phyloP scores from a whole-genome alignment of 2,113 vertebrate species.

The Hemichromis elongatus region DNA sequence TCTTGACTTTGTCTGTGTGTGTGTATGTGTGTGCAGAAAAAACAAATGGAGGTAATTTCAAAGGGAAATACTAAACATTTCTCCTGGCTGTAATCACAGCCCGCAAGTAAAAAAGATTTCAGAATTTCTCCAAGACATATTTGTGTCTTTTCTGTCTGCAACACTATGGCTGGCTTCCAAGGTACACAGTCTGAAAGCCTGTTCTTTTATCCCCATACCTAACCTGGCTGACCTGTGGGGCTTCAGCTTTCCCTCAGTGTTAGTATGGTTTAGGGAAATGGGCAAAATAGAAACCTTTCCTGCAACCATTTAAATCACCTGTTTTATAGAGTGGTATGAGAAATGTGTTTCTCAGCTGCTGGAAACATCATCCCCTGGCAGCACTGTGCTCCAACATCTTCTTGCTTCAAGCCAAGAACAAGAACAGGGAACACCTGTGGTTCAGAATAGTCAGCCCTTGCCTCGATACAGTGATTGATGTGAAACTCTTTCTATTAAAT shows the following conservation, averaged over 20 bases:
- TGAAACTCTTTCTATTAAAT: background rate
- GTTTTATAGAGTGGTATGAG: background rate
- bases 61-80: background rate
- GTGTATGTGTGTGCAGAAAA: background rate
- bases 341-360: conserved; percentile 59
- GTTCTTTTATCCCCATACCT: background rate
- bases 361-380: background rate
- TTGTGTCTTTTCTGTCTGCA: background rate
- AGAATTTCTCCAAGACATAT: background rate
- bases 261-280: background rate
- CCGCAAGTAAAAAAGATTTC: background rate
- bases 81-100: background rate
- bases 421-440: conserved; percentile 37
- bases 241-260: background rate
- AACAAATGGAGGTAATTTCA: background rate
- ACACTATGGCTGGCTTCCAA: background rate
- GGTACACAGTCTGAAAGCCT: background rate
- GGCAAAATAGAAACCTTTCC: background rate
- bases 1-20: background rate
- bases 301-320: conserved; percentile 24
- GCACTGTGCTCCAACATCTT: background rate
- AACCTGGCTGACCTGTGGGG: background rate
- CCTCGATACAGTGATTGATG: background rate
- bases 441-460: background rate
- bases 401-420: conserved; percentile 2